phyloP scores from a whole-genome alignment of 1,140 invertebrate species.

The Drosophila malerkotliana region DNA sequence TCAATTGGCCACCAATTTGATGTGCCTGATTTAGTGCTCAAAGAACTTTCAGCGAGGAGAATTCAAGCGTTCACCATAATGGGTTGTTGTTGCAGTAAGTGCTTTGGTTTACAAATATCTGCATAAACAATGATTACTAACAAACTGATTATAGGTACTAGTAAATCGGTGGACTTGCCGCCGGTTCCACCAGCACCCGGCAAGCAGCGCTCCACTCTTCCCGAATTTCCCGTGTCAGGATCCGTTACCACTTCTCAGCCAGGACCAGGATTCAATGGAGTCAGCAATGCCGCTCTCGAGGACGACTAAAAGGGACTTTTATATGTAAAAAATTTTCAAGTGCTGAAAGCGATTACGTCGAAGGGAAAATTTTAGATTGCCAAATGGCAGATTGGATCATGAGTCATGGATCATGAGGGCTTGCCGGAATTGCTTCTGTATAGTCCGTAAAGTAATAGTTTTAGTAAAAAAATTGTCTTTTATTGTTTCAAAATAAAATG shows the following conservation, averaged over 20 bases:
- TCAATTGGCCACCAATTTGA: conserved; percentile 72
- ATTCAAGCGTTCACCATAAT: conserved; percentile 46
- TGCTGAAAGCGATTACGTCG: conserved; percentile 19
- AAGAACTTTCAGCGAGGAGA: conserved; percentile 54
- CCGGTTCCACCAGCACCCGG: conserved; percentile 59
- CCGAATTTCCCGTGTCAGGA: conserved; percentile 52
- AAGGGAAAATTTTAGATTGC: conserved; percentile 20
- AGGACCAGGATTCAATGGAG: conserved; percentile 35
- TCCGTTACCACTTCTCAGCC: conserved; percentile 22
- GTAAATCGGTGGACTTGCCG: conserved; percentile 74
- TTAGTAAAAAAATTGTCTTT: conserved; percentile 14
- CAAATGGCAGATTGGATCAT: conserved; percentile 32
- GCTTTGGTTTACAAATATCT: conserved; percentile 13
- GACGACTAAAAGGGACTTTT: conserved; percentile 35
- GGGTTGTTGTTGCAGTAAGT: conserved; percentile 76
- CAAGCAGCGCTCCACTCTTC: conserved; percentile 51
- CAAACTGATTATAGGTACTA: conserved; percentile 47
- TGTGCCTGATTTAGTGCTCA: conserved; percentile 71
- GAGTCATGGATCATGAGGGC: conserved; percentile 27
- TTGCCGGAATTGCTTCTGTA: not conserved
- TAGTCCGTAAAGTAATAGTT: not conserved
- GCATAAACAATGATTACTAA: conserved; percentile 10
- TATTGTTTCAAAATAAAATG: conserved; percentile 9
- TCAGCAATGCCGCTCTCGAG: conserved; percentile 53
- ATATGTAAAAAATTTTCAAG: not conserved